phyloP scores from a whole-genome alignment of 2,113 vertebrate species.

The Prinia subflava region DNA sequence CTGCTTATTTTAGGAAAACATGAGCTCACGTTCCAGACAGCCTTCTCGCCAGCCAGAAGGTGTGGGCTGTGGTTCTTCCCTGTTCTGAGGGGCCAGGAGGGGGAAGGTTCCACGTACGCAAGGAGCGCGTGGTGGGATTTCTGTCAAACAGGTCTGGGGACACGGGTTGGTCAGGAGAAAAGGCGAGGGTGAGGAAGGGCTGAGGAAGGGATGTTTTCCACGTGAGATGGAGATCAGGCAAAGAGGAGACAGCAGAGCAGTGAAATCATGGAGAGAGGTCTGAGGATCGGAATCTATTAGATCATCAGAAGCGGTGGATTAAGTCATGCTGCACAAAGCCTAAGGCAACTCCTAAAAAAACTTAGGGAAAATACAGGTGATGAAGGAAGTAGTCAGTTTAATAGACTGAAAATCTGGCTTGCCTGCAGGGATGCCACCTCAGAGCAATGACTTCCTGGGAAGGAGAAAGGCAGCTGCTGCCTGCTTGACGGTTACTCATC shows the following conservation, averaged over 20 bases:
- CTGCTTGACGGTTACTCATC: neutral
- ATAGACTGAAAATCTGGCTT: neutral
- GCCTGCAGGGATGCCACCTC: neutral
- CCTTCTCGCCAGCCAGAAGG: neutral
- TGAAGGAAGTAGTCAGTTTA: neutral
- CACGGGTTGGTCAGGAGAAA: rapidly evolving
- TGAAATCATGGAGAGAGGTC: neutral
- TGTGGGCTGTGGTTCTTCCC: neutral
- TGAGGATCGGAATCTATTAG: neutral
- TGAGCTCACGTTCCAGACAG: conserved; percentile 31
- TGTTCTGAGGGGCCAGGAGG: neutral
- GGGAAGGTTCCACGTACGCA: neutral
- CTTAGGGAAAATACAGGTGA: neutral
- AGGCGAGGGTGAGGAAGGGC: neutral
- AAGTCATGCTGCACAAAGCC: neutral
- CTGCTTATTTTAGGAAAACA: conserved; percentile 58
- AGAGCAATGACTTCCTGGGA: neutral
- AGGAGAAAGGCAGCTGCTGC: neutral
- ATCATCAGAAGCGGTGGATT: neutral
- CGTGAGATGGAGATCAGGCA: neutral
- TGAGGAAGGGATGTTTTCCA: neutral
- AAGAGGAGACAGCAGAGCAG: neutral
- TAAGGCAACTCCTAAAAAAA: neutral
- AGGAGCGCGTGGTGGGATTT: neutral
- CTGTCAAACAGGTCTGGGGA: rapidly evolving